A percentile compares a stretch with the other conserved stretches of the same genome.
Evolutionary conservation across 2,888 invertebrate species (phyloP).

Genomic region (Theretra japonica): DNA sequence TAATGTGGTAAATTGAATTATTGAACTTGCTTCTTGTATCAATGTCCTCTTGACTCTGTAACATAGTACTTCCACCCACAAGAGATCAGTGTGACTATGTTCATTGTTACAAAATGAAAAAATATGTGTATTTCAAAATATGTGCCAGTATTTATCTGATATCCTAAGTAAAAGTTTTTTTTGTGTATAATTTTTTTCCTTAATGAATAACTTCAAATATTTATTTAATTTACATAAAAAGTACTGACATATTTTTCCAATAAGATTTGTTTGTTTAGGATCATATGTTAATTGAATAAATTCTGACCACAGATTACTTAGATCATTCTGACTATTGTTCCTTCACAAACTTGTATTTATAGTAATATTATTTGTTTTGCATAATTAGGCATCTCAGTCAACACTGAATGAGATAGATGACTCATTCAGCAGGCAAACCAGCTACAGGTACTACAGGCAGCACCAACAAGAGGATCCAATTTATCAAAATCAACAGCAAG

Average conservation of each 20-base stretch:
- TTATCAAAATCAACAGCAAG: conserved; percentile 82
- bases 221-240: too few species aligned
- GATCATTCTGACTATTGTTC: neutral
- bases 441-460: conserved; percentile 75
- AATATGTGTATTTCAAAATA: neutral
- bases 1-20: conserved; percentile 65
- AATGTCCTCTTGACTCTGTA: neutral
- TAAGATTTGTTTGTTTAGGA: too few species aligned
- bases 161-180: too few species aligned
- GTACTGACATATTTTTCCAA: too few species aligned
- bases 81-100: neutral
- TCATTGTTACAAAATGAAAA: neutral
- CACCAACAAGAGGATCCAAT: conserved; percentile 76
- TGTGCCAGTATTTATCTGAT: too few species aligned
- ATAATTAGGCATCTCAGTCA: conserved; percentile 73
- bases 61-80: neutral
- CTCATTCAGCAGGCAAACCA: conserved; percentile 79
- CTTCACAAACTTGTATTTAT: neutral
- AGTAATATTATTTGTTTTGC: conserved; percentile 6
- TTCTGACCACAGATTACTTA: too few species aligned
- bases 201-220: too few species aligned
- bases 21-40: neutral
- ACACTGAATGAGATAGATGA: conserved; percentile 80
- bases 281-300: neutral
- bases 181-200: too few species aligned